phyloP scores from a whole-genome alignment of 2,113 vertebrate genomes.

The Python bivittatus region DNA sequence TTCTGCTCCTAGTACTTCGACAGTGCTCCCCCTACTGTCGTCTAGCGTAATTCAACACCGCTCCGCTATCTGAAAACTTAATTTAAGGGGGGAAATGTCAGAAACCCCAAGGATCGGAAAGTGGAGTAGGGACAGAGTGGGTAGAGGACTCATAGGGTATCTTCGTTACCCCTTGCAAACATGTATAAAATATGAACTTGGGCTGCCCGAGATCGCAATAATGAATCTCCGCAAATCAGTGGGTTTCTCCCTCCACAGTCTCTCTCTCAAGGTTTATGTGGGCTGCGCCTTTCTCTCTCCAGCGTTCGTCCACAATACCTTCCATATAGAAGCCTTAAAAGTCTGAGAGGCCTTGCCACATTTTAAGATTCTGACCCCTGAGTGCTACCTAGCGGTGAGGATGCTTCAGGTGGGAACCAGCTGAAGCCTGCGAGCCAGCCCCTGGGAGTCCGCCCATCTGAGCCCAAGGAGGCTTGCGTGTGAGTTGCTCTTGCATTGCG shows the following conservation, averaged over 20 bases:
- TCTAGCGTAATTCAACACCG: neutral
- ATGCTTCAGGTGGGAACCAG: neutral
- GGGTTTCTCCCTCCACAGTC: neutral
- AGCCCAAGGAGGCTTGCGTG: neutral
- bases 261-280: neutral
- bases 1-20: neutral
- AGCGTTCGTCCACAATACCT: neutral
- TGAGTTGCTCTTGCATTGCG: neutral
- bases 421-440: neutral
- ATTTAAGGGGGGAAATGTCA: neutral
- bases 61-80: neutral
- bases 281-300: neutral
- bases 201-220: neutral
- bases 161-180: neutral
- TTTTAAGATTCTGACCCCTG: neutral
- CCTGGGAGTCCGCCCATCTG: neutral
- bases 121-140: neutral
- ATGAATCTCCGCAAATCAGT: neutral
- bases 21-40: slow-evolving; percentile 22
- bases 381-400: neutral
- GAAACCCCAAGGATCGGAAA: neutral
- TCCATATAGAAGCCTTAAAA: neutral
- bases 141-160: too few species aligned
- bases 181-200: neutral
- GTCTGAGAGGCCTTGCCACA: neutral